phyloP scores from a whole-genome alignment of 1,140 invertebrate genomes.

The Formica selysi region DNA sequence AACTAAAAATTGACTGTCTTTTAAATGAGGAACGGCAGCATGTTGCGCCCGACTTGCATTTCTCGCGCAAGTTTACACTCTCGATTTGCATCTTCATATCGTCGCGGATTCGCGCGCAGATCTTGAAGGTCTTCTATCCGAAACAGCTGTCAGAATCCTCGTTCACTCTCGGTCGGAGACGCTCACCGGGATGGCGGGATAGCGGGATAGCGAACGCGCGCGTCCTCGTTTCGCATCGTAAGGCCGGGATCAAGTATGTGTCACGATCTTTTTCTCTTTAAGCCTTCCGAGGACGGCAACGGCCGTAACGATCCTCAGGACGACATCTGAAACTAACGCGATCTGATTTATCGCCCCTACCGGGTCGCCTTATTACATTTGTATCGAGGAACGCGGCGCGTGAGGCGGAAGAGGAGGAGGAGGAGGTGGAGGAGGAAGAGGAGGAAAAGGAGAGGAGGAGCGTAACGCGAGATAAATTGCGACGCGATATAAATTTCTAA shows the following conservation, averaged over 20 bases:
- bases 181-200: background rate
- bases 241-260: constrained; percentile 37
- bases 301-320: constrained; percentile 37
- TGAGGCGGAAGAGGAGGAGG: background rate
- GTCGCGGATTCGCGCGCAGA: constrained; percentile 11
- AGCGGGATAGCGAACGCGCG: background rate
- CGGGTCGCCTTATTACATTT: constrained; percentile 60
- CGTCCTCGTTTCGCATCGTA: constrained; percentile 22
- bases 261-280: constrained; percentile 58
- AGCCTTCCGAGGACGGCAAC: constrained; percentile 12
- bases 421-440: too few species aligned
- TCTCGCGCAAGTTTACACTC: background rate
- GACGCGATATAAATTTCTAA: constrained; percentile 69
- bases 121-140: constrained; percentile 5
- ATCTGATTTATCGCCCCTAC: constrained; percentile 56
- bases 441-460: background rate
- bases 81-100: constrained; percentile 1
- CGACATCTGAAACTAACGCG: constrained; percentile 19
- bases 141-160: constrained; percentile 37
- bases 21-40: background rate
- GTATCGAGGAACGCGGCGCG: constrained; percentile 42
- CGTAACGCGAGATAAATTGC: constrained; percentile 67
- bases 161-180: constrained; percentile 6
- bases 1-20: background rate
- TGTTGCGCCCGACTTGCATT: background rate